A percentile compares a stretch with the other conserved stretches of the same genome.
These are phyloP conservation scores for Centruroides sculpturatus DNA, from an alignment of 1,140 invertebrate genomes.

Conservation along the genomic window DNA sequence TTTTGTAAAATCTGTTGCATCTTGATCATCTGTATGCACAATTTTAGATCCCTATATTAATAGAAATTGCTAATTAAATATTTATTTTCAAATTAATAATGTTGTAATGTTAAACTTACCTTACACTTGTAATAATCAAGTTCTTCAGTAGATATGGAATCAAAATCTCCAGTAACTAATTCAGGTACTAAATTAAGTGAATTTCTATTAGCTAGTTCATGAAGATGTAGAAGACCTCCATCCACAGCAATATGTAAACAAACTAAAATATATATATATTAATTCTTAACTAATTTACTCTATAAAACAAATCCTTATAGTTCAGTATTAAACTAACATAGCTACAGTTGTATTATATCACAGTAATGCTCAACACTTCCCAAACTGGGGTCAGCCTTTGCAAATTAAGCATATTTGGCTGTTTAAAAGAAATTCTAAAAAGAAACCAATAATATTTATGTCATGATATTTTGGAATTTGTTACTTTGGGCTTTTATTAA, in stretches of 20 bases:
- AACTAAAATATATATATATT: conserved; percentile 11
- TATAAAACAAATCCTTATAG: no score
- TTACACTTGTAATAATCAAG: conserved; percentile 20
- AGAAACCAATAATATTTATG: no score
- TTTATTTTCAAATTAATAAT: neutral
- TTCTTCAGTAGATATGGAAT: conserved; percentile 21
- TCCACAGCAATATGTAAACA: conserved; percentile 22
- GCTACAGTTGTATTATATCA: no score
- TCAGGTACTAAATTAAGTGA: conserved; percentile 20
- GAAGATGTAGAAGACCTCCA: conserved; percentile 22
- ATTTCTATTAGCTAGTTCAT: conserved; percentile 10
- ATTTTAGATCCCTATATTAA: conserved; percentile 15
- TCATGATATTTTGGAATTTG: no score
- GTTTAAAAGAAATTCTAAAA: no score
- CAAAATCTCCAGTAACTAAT: conserved; percentile 28
- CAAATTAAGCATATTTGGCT: no score
- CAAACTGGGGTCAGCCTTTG: no score
- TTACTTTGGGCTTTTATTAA: no score
- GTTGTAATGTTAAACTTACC: conserved; percentile 14
- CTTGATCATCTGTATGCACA: conserved; percentile 24
- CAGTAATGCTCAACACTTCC: no score
- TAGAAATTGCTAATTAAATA: neutral
- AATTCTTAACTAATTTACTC: no score
- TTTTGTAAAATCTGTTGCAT: conserved; percentile 29
- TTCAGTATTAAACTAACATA: no score